Percentiles rank a stretch among this genome's conserved stretches.
Evolutionary conservation across 2,888 invertebrate species (phyloP).

Genomic region (Lepetodrilus schrolli): DNA sequence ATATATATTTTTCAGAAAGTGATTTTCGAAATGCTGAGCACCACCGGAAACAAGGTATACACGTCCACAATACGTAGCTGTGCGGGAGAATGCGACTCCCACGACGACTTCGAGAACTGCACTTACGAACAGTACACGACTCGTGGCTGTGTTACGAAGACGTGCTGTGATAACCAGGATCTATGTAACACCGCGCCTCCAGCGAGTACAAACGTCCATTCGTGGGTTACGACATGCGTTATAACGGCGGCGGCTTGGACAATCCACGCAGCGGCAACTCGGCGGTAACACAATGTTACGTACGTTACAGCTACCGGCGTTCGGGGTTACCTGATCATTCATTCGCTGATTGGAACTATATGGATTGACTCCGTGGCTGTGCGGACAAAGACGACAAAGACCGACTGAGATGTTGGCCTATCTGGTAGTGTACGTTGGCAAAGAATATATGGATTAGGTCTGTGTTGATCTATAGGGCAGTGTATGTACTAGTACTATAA

Average conservation of each 20-base stretch:
- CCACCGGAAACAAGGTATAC: conserved; percentile 45
- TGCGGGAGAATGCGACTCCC: conserved; percentile 52
- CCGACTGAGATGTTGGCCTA: no score
- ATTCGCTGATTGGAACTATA: no score
- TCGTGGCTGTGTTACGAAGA: conserved; percentile 56
- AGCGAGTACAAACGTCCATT: neutral
- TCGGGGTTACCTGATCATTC: no score
- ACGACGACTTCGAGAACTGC: conserved; percentile 62
- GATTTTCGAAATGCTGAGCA: conserved; percentile 57
- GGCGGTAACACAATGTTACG: neutral
- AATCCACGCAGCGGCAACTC: neutral
- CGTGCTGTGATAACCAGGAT: conserved; percentile 59
- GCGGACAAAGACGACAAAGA: no score
- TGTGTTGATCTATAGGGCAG: no score
- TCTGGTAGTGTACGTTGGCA: no score
- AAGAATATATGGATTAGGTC: no score
- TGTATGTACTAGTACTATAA: no score
- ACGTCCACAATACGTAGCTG: conserved; percentile 60
- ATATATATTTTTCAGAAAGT: conserved; percentile 58
- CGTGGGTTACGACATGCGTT: neutral
- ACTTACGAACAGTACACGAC: conserved; percentile 47
- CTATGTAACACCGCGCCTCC: conserved; percentile 50
- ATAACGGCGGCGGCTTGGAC: neutral
- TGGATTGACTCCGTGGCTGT: no score
- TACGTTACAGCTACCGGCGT: neutral